Percentiles rank a stretch among this genome's conserved stretches.
phyloP scores from a whole-genome alignment of 2,113 vertebrate genomes.

The Tragelaphus scriptus region DNA sequence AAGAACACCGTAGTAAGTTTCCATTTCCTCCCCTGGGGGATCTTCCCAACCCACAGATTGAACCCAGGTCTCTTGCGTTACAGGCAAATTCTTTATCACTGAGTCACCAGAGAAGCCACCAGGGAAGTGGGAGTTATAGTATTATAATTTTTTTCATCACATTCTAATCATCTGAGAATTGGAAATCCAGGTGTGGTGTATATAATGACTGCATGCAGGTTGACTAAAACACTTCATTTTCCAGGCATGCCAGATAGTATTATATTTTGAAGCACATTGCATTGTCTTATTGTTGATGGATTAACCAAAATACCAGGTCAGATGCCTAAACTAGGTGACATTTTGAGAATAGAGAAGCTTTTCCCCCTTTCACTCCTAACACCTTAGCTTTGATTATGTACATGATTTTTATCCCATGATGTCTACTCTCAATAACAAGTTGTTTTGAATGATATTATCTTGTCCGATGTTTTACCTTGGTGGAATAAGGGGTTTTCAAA shows the following conservation, averaged over 20 bases:
- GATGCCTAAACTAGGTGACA: not conserved
- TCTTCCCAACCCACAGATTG: not conserved
- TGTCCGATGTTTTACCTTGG: not conserved
- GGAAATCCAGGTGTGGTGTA: not conserved
- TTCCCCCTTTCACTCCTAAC: not conserved
- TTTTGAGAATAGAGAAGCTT: not conserved
- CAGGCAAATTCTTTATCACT: not conserved
- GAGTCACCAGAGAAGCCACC: not conserved
- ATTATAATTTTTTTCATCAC: not conserved
- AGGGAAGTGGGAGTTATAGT: not conserved
- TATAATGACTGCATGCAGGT: not conserved
- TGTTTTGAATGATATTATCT: not conserved
- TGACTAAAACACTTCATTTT: not conserved
- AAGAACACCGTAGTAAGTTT: not conserved
- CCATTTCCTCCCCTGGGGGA: not conserved
- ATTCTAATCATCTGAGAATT: not conserved
- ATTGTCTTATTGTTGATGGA: not conserved
- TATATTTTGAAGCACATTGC: not conserved
- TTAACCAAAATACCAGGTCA: not conserved
- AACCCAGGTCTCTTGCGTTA: not conserved
- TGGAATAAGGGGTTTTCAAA: conserved; percentile 29
- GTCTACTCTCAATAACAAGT: not conserved
- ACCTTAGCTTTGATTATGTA: not conserved
- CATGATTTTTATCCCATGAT: not conserved
- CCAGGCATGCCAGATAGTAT: not conserved